A percentile compares a stretch with the other conserved stretches of the same genome.
Conservation (phyloP, 2,113 vertebrate genomes). For the Phyllopteryx taeniolatus region DNA sequence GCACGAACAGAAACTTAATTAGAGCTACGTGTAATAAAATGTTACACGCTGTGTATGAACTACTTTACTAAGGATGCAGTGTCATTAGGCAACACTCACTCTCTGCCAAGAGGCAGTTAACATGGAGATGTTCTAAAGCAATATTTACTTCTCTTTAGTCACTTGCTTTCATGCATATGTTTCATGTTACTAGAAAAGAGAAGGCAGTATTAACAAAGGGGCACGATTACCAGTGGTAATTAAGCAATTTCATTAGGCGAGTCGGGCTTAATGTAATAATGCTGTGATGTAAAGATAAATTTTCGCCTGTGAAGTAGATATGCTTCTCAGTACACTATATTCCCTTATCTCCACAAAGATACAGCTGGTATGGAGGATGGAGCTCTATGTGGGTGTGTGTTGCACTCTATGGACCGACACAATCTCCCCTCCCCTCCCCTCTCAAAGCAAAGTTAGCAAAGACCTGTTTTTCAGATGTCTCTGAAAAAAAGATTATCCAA, state of each 20-base stretch:
- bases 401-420: not conserved
- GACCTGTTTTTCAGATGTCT: not conserved
- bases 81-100: not conserved
- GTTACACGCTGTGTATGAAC: slow-evolving; percentile 8
- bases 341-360: slow-evolving; percentile 49
- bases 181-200: slow-evolving; percentile 43
- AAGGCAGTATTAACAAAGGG: slow-evolving; percentile 44
- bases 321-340: slow-evolving; percentile 58
- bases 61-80: not conserved
- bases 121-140: slow-evolving; percentile 3
- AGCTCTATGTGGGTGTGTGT: not conserved
- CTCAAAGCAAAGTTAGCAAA: not conserved
- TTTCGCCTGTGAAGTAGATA: slow-evolving; percentile 57
- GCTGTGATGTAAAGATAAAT: slow-evolving; percentile 69
- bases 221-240: slow-evolving; percentile 67
- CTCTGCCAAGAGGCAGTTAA: slow-evolving; percentile 9
- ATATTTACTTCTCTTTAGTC: slow-evolving; percentile 22
- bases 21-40: slow-evolving; percentile 3
- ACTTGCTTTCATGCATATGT: slow-evolving; percentile 28
- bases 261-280: slow-evolving; percentile 68
- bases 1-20: not conserved
- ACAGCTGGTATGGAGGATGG: slow-evolving; percentile 27
- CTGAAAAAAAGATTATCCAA: not conserved
- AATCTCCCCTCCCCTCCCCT: not conserved
- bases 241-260: slow-evolving; percentile 69